A percentile compares a stretch with the other conserved stretches of the same genome.
Evolutionary conservation across 2,888 invertebrate genomes (phyloP).

Genomic region (Diabrotica balteata): DNA sequence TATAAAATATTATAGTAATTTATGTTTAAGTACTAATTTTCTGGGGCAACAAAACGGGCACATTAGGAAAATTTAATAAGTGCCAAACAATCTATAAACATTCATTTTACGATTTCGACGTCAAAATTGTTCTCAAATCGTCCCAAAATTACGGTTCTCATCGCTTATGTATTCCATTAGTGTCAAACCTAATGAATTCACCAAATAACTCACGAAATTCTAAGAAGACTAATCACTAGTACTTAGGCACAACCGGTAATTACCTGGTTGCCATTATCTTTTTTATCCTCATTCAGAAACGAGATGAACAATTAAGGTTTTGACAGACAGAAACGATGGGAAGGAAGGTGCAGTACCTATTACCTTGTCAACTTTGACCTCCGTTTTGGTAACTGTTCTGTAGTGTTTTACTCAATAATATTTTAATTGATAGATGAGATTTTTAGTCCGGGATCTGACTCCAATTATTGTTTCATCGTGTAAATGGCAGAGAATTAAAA

Average conservation of each 20-base stretch:
- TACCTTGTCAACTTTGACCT: slow-evolving; percentile 25
- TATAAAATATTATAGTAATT: no score
- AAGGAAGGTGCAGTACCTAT: slow-evolving; percentile 5
- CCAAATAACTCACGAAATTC: slow-evolving; percentile 26
- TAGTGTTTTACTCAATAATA: slow-evolving; percentile 16
- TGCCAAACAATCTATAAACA: not conserved
- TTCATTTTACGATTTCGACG: slow-evolving; percentile 7
- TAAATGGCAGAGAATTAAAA: no score
- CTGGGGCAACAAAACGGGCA: no score
- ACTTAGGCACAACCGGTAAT: slow-evolving; percentile 24
- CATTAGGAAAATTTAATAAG: no score
- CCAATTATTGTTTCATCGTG: no score
- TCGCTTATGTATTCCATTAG: slow-evolving; percentile 29
- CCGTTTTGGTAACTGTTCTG: slow-evolving; percentile 12
- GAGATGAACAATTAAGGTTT: slow-evolving; percentile 19
- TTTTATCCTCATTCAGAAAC: slow-evolving; percentile 19
- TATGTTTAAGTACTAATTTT: no score
- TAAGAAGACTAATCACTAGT: slow-evolving; percentile 17
- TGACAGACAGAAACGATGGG: slow-evolving; percentile 13
- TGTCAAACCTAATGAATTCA: slow-evolving; percentile 33
- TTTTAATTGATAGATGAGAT: slow-evolving; percentile 8
- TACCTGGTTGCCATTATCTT: slow-evolving; percentile 28
- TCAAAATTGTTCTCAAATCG: slow-evolving; percentile 18
- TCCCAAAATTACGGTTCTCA: slow-evolving; percentile 21
- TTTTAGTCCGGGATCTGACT: not conserved